Base-by-base conservation (phyloP, 1,140 invertebrate genomes). In the Leptoteleia sp. region DNA sequence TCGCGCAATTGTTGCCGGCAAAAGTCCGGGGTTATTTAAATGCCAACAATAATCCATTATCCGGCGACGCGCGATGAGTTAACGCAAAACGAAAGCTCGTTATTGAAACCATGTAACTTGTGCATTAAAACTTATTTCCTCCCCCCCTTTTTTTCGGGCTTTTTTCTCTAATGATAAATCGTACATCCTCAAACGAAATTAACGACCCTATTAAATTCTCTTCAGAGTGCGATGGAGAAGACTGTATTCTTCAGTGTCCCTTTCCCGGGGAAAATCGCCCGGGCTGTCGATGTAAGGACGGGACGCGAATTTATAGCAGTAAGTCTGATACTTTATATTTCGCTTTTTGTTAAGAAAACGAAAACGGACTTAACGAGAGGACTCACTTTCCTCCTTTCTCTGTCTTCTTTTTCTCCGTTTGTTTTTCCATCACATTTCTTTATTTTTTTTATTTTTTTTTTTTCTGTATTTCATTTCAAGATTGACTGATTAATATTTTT, bases 221-320 rank as follows among this genome's bases (percentile, higher is more conserved):
- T 76, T 54, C 61, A 81, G 80, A 70, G 11, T 81, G 80, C 72
- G 45, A 73, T 13, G 67, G 48, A 42, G 62, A 64, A 62, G 68
- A 76, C 11, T 81, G 80, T 70, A 79, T 81, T 25, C 71, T 81
- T 43, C 80, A 81, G 43, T 81, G 80, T 70, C 76, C 80, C 37
- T 81, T 75, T 61, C 67, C 57, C 4, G 57, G 37, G 1, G 16
- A 72, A 52, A 76, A 64, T 52, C 59, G 37, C 17, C 61, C 48
- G 0, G 55, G 17, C 43, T 81, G 79, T 47, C 65, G 57, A 45
- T 81, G 79, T 52, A 76, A 81, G 52, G 50, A 78, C 62, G 76
- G 67, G 48, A 81, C 71, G 37, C 67, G 64, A 68, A 79, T 81
- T 72, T 81, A 81, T 55, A 81, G 52, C 52, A 81, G 80, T 81